Evolutionary conservation across 2,797 vertebrate species (phyloP), one percentile per base, ranked within the genome.

Genomic region (Alfaro cultratus): DNA sequence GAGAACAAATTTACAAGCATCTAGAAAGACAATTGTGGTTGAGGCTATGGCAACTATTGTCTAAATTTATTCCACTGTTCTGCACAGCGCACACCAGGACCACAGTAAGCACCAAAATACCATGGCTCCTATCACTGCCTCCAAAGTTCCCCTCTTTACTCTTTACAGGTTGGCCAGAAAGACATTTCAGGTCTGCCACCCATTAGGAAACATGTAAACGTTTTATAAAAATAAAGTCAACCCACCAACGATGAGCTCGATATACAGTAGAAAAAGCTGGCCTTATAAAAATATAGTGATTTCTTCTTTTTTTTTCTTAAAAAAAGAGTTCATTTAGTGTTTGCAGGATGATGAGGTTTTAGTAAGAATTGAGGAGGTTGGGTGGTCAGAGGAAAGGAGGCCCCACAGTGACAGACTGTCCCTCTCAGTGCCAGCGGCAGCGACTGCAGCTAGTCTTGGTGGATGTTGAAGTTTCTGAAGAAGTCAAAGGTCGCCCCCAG

Each of bases 401-500:
- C 87, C 90, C 88, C 91, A 85, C 88, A 86, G 90, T 89, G 89
- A 93, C 85, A 75, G 90, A 90, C 88, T 84, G 91, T 88, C 92
- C 91, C 88, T 90, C 92, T 91, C 94, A 91, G 92, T 94, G 91
- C 91, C 80, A 85, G 90, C 91, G 86, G 91, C 83, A 82, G 87
- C 70, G 79, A 89, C 84, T 81, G 80, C 71, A 91, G 85, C 87
- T 83, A 90, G 79, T 86, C 83, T 95, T 96, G 96, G 80, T 97
- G 96, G 90, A 98, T 95, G 82, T 97, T 96, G 92, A 99, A 92
- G 92, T 98, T 96, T 91, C 98, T 97, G 92, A 99, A 95, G 80
- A 97, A 95, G 90, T 99, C 97, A 83, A 99, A 99, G 51, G 97
- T 98, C 47, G 98, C 99, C 16, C 99, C 98, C 87, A 99, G 93